Percentiles rank a stretch among this genome's conserved stretches.
phyloP scores from a whole-genome alignment of 1,140 invertebrate genomes.

The Drosophila sp. region DNA sequence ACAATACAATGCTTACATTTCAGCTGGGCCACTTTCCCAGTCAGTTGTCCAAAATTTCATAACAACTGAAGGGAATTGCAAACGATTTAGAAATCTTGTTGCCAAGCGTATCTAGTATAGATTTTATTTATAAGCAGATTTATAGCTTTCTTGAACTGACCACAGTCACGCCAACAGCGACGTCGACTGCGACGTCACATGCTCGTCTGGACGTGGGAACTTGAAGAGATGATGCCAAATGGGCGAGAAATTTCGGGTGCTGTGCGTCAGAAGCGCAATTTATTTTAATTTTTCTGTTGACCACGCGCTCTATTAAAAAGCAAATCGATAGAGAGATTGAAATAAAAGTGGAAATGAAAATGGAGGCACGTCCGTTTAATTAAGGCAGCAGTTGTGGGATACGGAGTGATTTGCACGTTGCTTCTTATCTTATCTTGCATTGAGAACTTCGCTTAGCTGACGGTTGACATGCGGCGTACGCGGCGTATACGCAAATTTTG shows the following conservation, averaged over 20 bases:
- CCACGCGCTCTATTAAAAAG: constrained; percentile 26
- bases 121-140: constrained; percentile 24
- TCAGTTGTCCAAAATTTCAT: constrained; percentile 19
- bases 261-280: constrained; percentile 56
- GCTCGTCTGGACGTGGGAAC: constrained; percentile 39
- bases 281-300: constrained; percentile 77
- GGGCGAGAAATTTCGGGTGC: constrained; percentile 32
- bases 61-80: constrained; percentile 14
- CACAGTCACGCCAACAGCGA: constrained; percentile 61
- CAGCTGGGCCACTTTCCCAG: constrained; percentile 29
- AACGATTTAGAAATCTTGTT: constrained; percentile 51
- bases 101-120: constrained; percentile 47
- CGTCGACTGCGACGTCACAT: constrained; percentile 41
- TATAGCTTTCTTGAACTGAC: constrained; percentile 59
- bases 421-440: constrained; percentile 59
- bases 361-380: constrained; percentile 75
- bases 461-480: constrained; percentile 18
- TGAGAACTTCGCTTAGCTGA: constrained; percentile 33
- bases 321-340: constrained; percentile 39
- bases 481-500: constrained; percentile 55
- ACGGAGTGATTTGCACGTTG: constrained; percentile 53
- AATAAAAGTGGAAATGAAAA: constrained; percentile 53
- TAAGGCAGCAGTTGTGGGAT: constrained; percentile 43
- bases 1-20: constrained; percentile 1
- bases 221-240: constrained; percentile 11